These are phyloP conservation scores for Callyntrura guangdongensis DNA, from an alignment of 2,888 invertebrate species.

Conservation along the genomic window DNA sequence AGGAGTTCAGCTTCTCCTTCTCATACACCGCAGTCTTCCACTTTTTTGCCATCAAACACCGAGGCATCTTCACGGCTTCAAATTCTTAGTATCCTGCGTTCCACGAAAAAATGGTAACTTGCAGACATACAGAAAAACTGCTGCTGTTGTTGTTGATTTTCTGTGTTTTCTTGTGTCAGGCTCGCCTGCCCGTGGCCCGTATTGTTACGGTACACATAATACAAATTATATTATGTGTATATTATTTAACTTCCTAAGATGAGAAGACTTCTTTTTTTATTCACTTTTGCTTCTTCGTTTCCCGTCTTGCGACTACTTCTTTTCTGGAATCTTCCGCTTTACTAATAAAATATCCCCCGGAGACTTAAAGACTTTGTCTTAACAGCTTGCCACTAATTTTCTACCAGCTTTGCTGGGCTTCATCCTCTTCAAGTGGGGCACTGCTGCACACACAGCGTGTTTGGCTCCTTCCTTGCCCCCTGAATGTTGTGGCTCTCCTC, in stretches of 20 bases:
- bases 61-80: constrained; percentile 91
- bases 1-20: constrained; percentile 85
- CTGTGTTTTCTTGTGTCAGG: not conserved
- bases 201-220: constrained; percentile 38
- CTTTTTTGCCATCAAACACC: constrained; percentile 98
- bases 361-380: constrained; percentile 77
- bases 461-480: constrained; percentile 1
- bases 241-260: not conserved
- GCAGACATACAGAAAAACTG: too few relatives aligned
- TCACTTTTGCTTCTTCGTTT: constrained; percentile 23
- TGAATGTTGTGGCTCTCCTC: constrained; percentile 26
- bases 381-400: constrained; percentile 79
- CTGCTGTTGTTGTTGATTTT: not conserved
- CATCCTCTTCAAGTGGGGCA: constrained; percentile 48
- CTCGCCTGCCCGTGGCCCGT: constrained; percentile 18
- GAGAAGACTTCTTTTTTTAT: constrained; percentile 25
- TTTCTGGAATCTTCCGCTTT: constrained; percentile 61
- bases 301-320: constrained; percentile 41
- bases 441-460: not conserved
- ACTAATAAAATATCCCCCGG: constrained; percentile 76
- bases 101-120: constrained; percentile 21
- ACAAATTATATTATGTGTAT: constrained; percentile 30
- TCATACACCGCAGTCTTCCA: constrained; percentile 94
- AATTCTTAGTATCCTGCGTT: not conserved
- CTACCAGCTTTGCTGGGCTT: constrained; percentile 67